A percentile compares a stretch with the other conserved stretches of the same genome.
These are phyloP conservation scores for Rhodinocichla rosea DNA, from an alignment of 2,113 vertebrate species.

Conservation along the genomic window DNA sequence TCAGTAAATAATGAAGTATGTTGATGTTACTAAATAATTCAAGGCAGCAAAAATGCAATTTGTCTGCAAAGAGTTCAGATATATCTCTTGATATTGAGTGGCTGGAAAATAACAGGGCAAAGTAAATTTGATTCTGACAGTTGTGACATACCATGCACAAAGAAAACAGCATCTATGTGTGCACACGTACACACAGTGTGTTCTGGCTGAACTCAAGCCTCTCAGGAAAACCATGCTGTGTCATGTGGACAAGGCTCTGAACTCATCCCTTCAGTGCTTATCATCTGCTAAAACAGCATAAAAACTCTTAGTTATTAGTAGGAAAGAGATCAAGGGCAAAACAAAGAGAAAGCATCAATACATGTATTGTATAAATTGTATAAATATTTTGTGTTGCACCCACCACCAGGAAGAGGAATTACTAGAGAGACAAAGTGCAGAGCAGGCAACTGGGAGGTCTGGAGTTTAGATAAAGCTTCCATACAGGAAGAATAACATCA, in stretches of 20 bases:
- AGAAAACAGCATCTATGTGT: background rate
- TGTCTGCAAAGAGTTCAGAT: background rate
- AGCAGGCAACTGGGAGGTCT: background rate
- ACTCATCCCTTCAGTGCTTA: background rate
- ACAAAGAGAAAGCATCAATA: background rate
- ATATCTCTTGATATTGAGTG: background rate
- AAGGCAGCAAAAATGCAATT: constrained; percentile 8
- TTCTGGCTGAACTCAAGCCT: background rate
- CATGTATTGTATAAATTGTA: background rate
- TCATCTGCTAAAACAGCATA: background rate
- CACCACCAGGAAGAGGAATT: background rate
- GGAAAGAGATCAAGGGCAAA: background rate
- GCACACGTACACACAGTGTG: no score
- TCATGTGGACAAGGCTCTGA: background rate
- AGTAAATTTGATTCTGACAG: background rate
- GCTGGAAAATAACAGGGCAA: background rate
- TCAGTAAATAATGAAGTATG: background rate
- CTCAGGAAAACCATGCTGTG: background rate
- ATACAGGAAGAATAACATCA: background rate
- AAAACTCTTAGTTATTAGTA: background rate
- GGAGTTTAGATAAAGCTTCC: background rate
- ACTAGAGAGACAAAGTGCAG: background rate
- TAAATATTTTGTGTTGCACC: background rate
- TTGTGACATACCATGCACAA: background rate
- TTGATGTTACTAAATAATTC: constrained; percentile 28